A percentile compares a stretch with the other conserved stretches of the same genome.
Evolutionary conservation across 2,797 vertebrate species (phyloP).

Genomic region (Centroberyx gerrardi): DNA sequence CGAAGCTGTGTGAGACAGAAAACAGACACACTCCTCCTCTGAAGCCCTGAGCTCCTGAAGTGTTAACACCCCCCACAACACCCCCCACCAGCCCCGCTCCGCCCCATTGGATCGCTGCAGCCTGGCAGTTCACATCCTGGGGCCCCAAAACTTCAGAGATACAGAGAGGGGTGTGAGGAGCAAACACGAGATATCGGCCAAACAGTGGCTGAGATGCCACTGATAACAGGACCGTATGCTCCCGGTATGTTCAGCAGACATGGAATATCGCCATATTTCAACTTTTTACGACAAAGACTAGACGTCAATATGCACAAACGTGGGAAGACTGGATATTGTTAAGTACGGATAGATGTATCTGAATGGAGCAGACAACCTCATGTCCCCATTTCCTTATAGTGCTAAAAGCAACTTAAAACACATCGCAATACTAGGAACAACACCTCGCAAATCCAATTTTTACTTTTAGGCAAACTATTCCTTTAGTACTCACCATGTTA

Average conservation of each 20-base stretch:
- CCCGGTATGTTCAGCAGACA: constrained; percentile 58
- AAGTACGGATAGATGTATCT: constrained; percentile 13
- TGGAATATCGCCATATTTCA: constrained; percentile 40
- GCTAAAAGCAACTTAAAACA: not conserved
- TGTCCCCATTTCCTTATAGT: not conserved
- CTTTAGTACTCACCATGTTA: constrained; percentile 33
- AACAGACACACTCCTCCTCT: constrained; percentile 69
- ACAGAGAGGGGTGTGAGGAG: constrained; percentile 24
- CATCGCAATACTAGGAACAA: not conserved
- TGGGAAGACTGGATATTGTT: not conserved
- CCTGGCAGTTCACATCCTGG: constrained; percentile 52
- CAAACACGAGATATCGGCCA: constrained; percentile 39
- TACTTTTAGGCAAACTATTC: constrained; percentile 8
- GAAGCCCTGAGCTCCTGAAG: constrained; percentile 58
- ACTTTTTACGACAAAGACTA: constrained; percentile 10
- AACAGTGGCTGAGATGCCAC: constrained; percentile 37
- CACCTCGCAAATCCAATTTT: not conserved
- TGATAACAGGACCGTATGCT: constrained; percentile 10
- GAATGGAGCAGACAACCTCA: not conserved
- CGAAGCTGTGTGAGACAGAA: constrained; percentile 53
- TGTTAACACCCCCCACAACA: constrained; percentile 29
- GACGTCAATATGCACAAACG: not conserved
- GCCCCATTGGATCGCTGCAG: constrained; percentile 34
- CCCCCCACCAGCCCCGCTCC: constrained; percentile 21
- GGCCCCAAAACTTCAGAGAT: constrained; percentile 52